A percentile compares a stretch with the other conserved stretches of the same genome.
phyloP scores from a whole-genome alignment of 2,888 invertebrate genomes.

The Lysandra coridon region DNA sequence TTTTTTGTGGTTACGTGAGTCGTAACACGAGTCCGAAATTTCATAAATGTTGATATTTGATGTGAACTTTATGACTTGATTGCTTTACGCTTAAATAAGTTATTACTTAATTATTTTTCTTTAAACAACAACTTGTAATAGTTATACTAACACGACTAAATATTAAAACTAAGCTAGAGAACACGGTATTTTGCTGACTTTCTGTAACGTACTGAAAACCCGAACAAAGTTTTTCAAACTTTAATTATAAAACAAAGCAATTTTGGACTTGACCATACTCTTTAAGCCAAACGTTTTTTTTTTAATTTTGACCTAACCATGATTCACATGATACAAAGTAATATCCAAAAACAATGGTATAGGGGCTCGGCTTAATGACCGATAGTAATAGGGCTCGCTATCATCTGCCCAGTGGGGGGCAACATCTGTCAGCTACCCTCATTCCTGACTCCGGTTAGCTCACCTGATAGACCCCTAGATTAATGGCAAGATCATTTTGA shows the following conservation, averaged over 20 bases:
- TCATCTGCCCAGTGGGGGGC: constrained; percentile 71
- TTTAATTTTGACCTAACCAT: neutral
- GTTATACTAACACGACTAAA: too few species aligned
- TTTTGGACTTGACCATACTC: neutral
- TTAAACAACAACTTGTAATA: too few species aligned
- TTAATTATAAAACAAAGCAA: too few species aligned
- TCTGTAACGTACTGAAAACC: too few species aligned
- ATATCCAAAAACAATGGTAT: constrained; percentile 36
- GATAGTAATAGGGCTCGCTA: constrained; percentile 47
- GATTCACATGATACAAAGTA: constrained; percentile 21
- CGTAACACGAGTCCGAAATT: neutral
- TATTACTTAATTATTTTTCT: too few species aligned
- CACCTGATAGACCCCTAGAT: constrained; percentile 26
- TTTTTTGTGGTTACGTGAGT: too few species aligned
- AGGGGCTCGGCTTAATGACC: constrained; percentile 39
- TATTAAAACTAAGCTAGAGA: too few species aligned
- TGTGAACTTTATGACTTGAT: too few species aligned
- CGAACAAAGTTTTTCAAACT: neutral
- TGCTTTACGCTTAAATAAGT: too few species aligned
- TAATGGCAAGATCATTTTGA: constrained; percentile 14
- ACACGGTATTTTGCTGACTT: too few species aligned
- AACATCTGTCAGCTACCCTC: constrained; percentile 65
- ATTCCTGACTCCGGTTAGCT: constrained; percentile 20
- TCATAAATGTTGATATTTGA: neutral
- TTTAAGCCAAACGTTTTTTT: neutral